phyloP scores from a whole-genome alignment of 2,797 vertebrate genomes.

The Numenius phaeopus region DNA sequence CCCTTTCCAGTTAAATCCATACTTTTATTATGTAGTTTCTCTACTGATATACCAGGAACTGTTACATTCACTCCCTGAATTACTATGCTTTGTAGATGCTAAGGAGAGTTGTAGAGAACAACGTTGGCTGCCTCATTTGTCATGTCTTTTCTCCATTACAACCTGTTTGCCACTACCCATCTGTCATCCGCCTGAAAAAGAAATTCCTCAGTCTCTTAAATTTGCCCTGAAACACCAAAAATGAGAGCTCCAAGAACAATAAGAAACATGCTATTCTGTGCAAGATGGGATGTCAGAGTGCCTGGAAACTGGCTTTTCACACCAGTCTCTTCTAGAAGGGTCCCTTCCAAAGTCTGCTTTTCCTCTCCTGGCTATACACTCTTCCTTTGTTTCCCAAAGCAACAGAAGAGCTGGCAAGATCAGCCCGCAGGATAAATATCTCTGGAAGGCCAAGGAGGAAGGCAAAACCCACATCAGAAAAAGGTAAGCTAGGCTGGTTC shows the following conservation, averaged over 20 bases:
- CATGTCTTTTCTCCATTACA: conserved; percentile 38
- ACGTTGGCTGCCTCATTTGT: conserved; percentile 46
- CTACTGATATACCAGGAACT: background rate
- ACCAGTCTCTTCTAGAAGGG: background rate
- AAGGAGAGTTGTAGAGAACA: background rate
- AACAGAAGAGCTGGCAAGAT: background rate
- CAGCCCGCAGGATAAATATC: background rate
- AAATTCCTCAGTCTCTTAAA: conserved; percentile 20
- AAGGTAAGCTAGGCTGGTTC: background rate
- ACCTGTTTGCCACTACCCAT: conserved; percentile 32
- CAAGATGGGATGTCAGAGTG: background rate
- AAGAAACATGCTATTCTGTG: background rate
- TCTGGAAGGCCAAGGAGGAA: background rate
- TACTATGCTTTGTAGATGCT: background rate
- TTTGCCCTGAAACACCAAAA: background rate
- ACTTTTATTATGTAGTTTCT: background rate
- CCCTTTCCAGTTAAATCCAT: background rate
- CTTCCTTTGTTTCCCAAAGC: background rate
- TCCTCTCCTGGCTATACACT: background rate
- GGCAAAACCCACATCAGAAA: background rate
- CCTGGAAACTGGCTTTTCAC: background rate
- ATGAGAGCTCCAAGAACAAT: background rate
- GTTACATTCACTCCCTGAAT: background rate
- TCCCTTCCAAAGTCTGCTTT: background rate
- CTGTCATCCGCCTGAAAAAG: conserved; percentile 37